Percentiles rank a stretch among this genome's conserved stretches.
Conservation (phyloP, 2,797 vertebrate genomes). For the Cygnus olor region DNA sequence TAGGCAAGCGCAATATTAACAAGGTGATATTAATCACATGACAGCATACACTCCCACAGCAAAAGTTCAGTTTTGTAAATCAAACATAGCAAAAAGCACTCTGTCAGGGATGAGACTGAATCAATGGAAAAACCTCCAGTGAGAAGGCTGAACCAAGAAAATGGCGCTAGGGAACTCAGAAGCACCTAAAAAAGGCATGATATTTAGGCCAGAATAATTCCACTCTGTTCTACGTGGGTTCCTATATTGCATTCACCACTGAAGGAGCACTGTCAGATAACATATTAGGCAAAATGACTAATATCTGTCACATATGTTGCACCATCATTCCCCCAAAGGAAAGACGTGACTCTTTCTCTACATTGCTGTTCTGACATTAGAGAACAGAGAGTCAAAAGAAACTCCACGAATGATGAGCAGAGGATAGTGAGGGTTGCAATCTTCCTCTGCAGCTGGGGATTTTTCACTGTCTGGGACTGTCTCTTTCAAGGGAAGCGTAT, state of each 20-base stretch:
- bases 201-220: background rate
- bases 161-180: background rate
- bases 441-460: background rate
- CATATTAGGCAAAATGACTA: background rate
- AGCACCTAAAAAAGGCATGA: background rate
- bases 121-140: background rate
- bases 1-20: background rate
- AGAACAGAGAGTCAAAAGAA: background rate
- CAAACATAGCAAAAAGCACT: background rate
- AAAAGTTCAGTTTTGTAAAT: background rate
- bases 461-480: background rate
- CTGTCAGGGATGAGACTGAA: background rate
- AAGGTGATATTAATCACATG: background rate
- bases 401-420: background rate
- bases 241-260: background rate
- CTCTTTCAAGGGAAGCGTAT: background rate
- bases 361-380: background rate
- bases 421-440: background rate
- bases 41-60: background rate
- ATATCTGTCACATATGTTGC: background rate
- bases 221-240: rapidly evolving
- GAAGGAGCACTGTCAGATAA: background rate
- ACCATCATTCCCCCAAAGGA: background rate
- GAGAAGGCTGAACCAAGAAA: background rate
- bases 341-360: background rate